Evolutionary conservation across 1,140 invertebrate species (phyloP), one percentile per base, ranked within the genome.

Genomic region (Trinorchestia longiramus): DNA sequence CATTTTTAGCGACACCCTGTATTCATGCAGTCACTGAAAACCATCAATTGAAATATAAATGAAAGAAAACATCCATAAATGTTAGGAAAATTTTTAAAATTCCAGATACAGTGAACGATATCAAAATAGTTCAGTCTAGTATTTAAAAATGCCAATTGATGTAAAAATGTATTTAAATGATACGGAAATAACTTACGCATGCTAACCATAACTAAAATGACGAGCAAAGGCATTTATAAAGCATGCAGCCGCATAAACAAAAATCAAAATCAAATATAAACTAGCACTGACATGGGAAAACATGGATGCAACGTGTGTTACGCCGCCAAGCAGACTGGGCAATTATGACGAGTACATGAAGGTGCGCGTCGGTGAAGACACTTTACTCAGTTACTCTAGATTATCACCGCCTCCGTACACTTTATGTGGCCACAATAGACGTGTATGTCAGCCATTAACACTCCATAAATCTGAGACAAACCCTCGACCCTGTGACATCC

Each of bases 371-470:
- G 88, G 88, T 90, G 43, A 15, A 43, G 44, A 43, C 44, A 47
- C 92, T 94, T 94, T 43, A 45, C 92, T 45, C 6, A 47, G 92
- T 94, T 94, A 94, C 92, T 94, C 92, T 11, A 94, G 43, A 94
- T 94, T 94, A 94, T 94, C 92, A 94, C 92, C 44, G 92, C 43
- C 92, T 43, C 92, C 92, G 92, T 45, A 94, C 92, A 94, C 92
- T 94, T 94, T 94, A 94, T 94, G 92, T 94, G 92, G 43, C 92
- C 92, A 94, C 92, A 94, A 94, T 94, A 94, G 92, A 94, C 92
- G 43, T 94, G 92, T 94, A 94, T 94, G 92, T 94, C 92, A n/a
- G 92, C 44, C 43, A 94, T 94, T 94, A 94, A 94, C 92, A 94
- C 92, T 40, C 92, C 92, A 94, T 94, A 94, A 94, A 94, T 94